Conservation (phyloP, 2,888 invertebrate species). For the Ellobium chinense region DNA sequence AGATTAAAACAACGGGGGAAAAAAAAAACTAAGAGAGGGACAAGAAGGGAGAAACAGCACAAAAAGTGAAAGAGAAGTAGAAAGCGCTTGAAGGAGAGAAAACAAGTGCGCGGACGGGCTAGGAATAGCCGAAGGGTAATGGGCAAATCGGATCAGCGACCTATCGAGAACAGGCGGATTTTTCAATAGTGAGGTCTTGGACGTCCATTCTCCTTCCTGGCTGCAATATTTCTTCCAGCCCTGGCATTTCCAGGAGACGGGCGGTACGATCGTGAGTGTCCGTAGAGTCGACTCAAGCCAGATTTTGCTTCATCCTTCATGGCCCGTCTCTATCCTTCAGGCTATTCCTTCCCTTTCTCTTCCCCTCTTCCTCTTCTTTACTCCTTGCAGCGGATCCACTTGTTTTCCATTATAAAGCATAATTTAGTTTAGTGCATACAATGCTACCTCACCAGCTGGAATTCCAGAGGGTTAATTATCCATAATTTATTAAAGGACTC, state of each 20-base stretch:
- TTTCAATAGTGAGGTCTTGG: not conserved
- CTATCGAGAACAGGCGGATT: not conserved
- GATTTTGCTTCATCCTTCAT: not conserved
- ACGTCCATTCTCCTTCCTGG: not conserved
- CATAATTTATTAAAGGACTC: too few species aligned
- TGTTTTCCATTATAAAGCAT: too few species aligned
- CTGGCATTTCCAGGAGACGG: too few species aligned
- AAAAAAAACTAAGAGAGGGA: not conserved
- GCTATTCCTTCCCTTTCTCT: not conserved
- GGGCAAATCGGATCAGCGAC: constrained; percentile 4
- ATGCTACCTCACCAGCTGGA: too few species aligned
- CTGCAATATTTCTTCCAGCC: too few species aligned
- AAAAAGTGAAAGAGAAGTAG: not conserved
- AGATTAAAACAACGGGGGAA: too few species aligned
- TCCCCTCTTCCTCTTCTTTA: too few species aligned
- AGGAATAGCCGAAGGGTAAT: constrained; percentile 10
- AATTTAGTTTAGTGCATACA: too few species aligned
- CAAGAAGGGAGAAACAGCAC: not conserved
- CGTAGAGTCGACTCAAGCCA: too few species aligned
- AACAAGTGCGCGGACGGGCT: not conserved
- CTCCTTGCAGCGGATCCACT: not conserved
- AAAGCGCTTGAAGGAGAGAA: too few species aligned
- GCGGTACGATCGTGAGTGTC: too few species aligned
- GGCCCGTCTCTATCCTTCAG: not conserved
- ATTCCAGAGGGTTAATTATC: too few species aligned